Evolutionary conservation across 2,113 vertebrate genomes (phyloP).

Genomic region (Merops nubicus): DNA sequence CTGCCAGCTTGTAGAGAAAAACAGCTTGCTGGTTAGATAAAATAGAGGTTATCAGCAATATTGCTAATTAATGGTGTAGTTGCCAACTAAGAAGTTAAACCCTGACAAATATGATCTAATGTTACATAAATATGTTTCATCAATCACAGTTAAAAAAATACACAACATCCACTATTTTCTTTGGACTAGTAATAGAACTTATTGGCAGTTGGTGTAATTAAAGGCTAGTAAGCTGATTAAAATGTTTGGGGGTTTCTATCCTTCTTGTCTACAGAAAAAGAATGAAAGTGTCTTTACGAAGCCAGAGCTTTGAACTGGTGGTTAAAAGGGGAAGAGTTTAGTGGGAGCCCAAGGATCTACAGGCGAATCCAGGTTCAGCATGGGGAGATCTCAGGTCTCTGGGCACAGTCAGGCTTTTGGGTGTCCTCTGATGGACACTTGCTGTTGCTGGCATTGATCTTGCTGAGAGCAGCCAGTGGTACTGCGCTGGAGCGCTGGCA

Average conservation of each 20-base stretch:
- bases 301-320: background rate
- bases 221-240: constrained; percentile 68
- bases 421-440: background rate
- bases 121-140: constrained; percentile 66
- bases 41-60: constrained; percentile 74
- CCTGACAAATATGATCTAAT: constrained; percentile 71
- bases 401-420: background rate
- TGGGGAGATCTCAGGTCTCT: background rate
- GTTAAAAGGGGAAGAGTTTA: background rate
- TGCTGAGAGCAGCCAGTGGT: background rate
- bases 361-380: background rate
- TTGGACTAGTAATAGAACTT: constrained; percentile 49
- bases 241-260: constrained; percentile 45
- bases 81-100: constrained; percentile 71
- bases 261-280: background rate
- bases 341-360: background rate
- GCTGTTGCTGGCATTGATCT: background rate
- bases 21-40: constrained; percentile 69
- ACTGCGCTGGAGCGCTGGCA: background rate
- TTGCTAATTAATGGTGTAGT: constrained; percentile 72
- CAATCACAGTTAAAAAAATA: constrained; percentile 61
- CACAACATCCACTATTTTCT: constrained; percentile 60
- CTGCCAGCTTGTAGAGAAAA: constrained; percentile 62
- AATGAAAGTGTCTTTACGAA: background rate
- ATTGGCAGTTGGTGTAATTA: constrained; percentile 73